Evolutionary conservation across 1,140 invertebrate species (phyloP).

Genomic region (Macrostomum lignano): DNA sequence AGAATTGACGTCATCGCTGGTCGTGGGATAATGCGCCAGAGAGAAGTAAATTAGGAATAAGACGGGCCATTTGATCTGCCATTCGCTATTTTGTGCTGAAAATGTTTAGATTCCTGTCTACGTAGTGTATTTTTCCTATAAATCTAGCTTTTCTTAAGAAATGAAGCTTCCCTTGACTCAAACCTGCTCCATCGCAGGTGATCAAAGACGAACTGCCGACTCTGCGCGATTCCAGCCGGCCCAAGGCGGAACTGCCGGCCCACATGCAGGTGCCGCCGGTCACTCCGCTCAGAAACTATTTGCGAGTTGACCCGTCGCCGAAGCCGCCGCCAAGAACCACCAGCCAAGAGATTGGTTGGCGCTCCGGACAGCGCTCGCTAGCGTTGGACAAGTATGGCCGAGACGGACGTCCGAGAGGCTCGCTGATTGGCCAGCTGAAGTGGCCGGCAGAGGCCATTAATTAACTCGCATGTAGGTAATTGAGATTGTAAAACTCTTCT

Average conservation of each 20-base stretch:
- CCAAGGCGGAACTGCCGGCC: not conserved
- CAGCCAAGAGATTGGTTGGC: conserved; percentile 16
- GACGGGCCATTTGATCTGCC: too few species aligned
- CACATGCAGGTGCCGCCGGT: conserved; percentile 12
- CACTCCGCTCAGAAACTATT: conserved; percentile 18
- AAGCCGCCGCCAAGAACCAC: conserved; percentile 19
- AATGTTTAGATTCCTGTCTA: too few species aligned
- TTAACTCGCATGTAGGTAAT: conserved; percentile 6
- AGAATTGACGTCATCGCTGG: too few species aligned
- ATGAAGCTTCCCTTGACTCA: too few species aligned
- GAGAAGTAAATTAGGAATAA: too few species aligned
- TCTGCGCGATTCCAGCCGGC: not conserved
- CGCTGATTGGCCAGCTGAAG: conserved; percentile 19
- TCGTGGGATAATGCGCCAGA: too few species aligned
- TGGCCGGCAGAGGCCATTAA: conserved; percentile 19
- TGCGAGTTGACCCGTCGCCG: conserved; percentile 16
- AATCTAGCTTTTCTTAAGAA: too few species aligned
- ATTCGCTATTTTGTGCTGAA: too few species aligned
- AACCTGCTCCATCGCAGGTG: conserved; percentile 3
- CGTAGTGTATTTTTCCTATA: too few species aligned
- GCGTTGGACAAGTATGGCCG: conserved; percentile 18
- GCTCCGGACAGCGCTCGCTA: conserved; percentile 12
- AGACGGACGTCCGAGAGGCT: conserved; percentile 18
- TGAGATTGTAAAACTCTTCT: too few species aligned
- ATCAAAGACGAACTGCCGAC: conserved; percentile 5